Evolutionary conservation across 92 coral and sea anemone species (phyloP), one percentile per base, ranked within the genome.

Genomic region (Phenganax marumi): DNA sequence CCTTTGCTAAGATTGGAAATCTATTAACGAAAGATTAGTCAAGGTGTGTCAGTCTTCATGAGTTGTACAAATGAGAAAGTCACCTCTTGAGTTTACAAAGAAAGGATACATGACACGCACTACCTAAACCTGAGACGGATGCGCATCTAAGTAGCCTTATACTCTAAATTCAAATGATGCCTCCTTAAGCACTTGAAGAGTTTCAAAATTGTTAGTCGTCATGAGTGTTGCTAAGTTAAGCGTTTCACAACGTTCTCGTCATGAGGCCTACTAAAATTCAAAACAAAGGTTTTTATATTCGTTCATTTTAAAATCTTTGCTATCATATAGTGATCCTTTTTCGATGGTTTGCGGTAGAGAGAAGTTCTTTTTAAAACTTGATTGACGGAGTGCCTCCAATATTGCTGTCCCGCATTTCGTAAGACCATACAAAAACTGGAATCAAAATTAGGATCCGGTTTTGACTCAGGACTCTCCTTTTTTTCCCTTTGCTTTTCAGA

Each of bases 1-100:
- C 83, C 87, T 19, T 76, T 91, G 50, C 87, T 91, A 17, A 72
- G 91, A 74, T 75, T 89, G 77, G 94, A 88, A 33, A 62, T 79
- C 56, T 81, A 77, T 33, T 33, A 33, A 75, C 66, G 84, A 11
- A 81, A 80, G 8, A 55, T 6, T 12, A 16, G 39, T 26, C 14
- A n/a, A 48, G 72, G 72, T 66, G 17, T 25, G 72, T 33, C 2
- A 33, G 43, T 33, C 43, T 33, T 33, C 5, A 33, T 33, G 43
- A 33, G 43, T 5, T 5, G 43, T 5, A 33, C 43, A 33, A 33
- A 33, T 33, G 43, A 33, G 43, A 33, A 33, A 33, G 12, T 56
- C 63, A 6, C 19, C 6, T 11, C 63, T 56, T 56, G 18, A 56
- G 19, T 11, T 56, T 56, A 33, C 43, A 33, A 33, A 33, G 43